These are phyloP conservation scores for Acrocyrtus sp. DNA, from an alignment of 2,888 invertebrate species.

Conservation along the genomic window DNA sequence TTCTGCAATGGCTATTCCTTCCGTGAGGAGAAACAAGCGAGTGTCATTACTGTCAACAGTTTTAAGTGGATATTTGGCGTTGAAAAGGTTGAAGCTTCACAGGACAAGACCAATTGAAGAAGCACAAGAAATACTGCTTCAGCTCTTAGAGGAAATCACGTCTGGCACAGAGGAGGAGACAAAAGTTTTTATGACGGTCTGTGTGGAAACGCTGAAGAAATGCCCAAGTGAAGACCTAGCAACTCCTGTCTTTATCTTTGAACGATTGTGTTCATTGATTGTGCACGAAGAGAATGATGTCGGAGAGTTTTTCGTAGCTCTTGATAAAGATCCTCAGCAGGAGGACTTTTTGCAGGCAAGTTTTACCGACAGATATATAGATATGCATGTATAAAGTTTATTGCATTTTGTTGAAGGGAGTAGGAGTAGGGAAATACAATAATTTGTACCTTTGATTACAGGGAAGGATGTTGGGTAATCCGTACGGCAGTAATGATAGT, in stretches of 20 bases:
- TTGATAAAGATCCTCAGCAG: constrained; percentile 98
- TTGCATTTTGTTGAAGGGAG: no score
- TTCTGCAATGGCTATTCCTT: constrained; percentile 61
- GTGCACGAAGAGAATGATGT: constrained; percentile 97
- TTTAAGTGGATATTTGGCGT: constrained; percentile 91
- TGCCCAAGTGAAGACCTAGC: constrained; percentile 91
- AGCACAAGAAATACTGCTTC: constrained; percentile 57
- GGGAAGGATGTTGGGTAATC: constrained; percentile 97
- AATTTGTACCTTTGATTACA: no score
- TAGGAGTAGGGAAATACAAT: no score
- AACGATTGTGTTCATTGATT: constrained; percentile 95
- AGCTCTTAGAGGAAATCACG: constrained; percentile 61
- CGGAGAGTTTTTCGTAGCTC: constrained; percentile 93
- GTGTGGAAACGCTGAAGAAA: constrained; percentile 94
- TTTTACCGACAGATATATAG: no score
- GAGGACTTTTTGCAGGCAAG: constrained; percentile 94
- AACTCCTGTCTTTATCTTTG: constrained; percentile 98
- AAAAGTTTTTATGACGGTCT: constrained; percentile 95
- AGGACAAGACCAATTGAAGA: constrained; percentile 86
- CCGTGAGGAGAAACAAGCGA: constrained; percentile 58
- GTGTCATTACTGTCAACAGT: constrained; percentile 71
- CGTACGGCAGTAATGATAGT: constrained; percentile 92
- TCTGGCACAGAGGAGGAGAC: constrained; percentile 94
- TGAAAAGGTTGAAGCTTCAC: constrained; percentile 91
- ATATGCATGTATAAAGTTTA: no score